Percentiles rank a stretch among this genome's conserved stretches.
phyloP scores from a whole-genome alignment of 2,797 vertebrate genomes.

The Spondyliosoma cantharus region DNA sequence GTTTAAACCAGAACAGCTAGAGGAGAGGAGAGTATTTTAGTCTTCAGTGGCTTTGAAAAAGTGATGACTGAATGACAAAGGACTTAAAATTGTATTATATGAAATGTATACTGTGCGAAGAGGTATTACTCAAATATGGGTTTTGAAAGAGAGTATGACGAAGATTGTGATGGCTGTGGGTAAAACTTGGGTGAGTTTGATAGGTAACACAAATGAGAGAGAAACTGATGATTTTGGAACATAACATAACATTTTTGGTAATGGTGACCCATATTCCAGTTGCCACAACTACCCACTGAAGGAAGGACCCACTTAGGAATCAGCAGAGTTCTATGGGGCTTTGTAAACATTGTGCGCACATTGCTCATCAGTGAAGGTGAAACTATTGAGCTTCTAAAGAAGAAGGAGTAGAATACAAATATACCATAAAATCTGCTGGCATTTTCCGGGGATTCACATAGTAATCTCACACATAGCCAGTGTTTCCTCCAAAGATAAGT shows the following conservation, averaged over 20 bases:
- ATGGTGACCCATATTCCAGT: background rate
- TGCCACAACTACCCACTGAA: background rate
- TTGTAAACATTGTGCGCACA: background rate
- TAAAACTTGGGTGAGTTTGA: background rate
- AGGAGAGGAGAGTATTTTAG: background rate
- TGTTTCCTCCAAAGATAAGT: slow-evolving; percentile 36
- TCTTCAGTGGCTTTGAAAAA: slow-evolving; percentile 9
- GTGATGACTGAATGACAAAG: background rate
- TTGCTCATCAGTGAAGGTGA: background rate
- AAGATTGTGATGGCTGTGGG: background rate
- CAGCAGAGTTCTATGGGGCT: background rate
- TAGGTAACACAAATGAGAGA: too few species aligned
- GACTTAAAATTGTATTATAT: background rate
- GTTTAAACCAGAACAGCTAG: background rate
- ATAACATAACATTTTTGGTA: background rate
- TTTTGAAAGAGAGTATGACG: background rate
- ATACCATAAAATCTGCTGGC: background rate
- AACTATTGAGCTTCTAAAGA: background rate
- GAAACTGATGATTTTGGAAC: background rate
- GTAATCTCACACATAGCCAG: slow-evolving; percentile 21
- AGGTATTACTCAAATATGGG: background rate
- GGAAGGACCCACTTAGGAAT: too few species aligned
- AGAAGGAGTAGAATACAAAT: background rate
- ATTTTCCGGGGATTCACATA: slow-evolving; percentile 11
- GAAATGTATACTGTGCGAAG: background rate